Percentiles rank a stretch among this genome's conserved stretches.
phyloP scores from a whole-genome alignment of 2,888 invertebrate species.

The Thecophora atra region DNA sequence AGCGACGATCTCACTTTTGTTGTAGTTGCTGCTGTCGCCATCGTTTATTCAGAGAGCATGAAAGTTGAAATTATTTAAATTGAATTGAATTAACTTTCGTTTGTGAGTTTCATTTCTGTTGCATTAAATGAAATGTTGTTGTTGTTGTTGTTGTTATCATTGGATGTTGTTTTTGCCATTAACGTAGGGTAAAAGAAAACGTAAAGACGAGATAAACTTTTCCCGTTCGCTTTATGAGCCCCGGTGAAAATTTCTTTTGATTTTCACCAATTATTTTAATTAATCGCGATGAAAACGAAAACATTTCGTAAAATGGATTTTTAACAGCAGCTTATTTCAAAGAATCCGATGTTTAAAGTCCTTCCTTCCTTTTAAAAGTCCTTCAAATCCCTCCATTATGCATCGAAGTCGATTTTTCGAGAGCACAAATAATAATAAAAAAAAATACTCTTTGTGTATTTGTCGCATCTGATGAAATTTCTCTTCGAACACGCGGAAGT shows the following conservation, averaged over 20 bases:
- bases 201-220: not conserved
- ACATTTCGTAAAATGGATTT: too few relatives aligned
- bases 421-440: conserved; percentile 14
- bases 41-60: conserved; percentile 44
- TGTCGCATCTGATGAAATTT: conserved; percentile 24
- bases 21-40: conserved; percentile 24
- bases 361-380: not conserved
- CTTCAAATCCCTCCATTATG: conserved; percentile 17
- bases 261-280: conserved; percentile 26
- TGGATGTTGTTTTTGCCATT: conserved; percentile 23
- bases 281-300: not conserved
- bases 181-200: conserved; percentile 25
- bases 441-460: not conserved
- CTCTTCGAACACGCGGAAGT: conserved; percentile 36
- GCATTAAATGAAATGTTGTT: conserved; percentile 47
- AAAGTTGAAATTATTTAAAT: conserved; percentile 62
- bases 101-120: conserved; percentile 44
- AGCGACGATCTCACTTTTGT: conserved; percentile 18
- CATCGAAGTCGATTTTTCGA: conserved; percentile 4
- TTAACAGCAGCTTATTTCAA: not conserved
- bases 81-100: conserved; percentile 56
- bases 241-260: conserved; percentile 18
- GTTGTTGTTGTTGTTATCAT: conserved; percentile 41
- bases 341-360: not conserved
- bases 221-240: not conserved